Evolutionary conservation across 2,797 vertebrate genomes (phyloP).

Genomic region (Pseudochromis fuscus): DNA sequence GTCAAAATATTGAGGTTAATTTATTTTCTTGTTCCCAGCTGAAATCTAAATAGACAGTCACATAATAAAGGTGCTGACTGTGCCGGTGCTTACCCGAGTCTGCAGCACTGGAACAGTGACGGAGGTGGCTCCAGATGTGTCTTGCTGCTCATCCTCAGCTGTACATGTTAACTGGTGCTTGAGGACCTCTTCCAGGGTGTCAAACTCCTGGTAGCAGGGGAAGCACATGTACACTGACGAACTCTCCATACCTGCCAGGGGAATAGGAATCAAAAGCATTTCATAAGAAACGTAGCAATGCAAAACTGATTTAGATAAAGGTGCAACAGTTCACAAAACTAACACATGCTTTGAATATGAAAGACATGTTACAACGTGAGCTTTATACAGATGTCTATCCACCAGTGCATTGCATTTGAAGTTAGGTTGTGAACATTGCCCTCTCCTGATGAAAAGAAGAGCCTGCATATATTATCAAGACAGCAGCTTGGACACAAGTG

Average conservation of each 20-base stretch:
- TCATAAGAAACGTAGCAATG: constrained; percentile 54
- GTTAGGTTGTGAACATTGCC: constrained; percentile 78
- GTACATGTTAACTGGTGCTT: constrained; percentile 87
- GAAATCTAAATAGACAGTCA: constrained; percentile 13
- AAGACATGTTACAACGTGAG: constrained; percentile 45
- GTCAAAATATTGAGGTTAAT: constrained; percentile 1
- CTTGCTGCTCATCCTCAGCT: constrained; percentile 76
- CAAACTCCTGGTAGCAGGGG: constrained; percentile 88
- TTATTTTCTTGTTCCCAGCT: background rate
- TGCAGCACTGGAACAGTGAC: constrained; percentile 65
- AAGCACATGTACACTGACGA: constrained; percentile 89
- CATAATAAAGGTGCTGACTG: background rate
- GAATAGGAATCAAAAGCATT: constrained; percentile 53
- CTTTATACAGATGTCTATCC: constrained; percentile 43
- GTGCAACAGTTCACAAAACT: constrained; percentile 57
- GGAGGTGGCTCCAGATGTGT: constrained; percentile 55
- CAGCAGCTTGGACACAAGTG: constrained; percentile 60
- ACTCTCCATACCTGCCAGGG: constrained; percentile 80
- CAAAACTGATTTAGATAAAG: constrained; percentile 59
- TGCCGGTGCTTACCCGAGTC: constrained; percentile 66
- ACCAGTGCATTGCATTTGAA: constrained; percentile 45
- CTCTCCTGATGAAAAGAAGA: constrained; percentile 79
- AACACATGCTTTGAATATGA: constrained; percentile 53
- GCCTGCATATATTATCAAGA: constrained; percentile 71
- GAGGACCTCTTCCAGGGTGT: constrained; percentile 87